Base-by-base conservation (phyloP, 2,113 vertebrate genomes). In the Numenius arquata region DNA sequence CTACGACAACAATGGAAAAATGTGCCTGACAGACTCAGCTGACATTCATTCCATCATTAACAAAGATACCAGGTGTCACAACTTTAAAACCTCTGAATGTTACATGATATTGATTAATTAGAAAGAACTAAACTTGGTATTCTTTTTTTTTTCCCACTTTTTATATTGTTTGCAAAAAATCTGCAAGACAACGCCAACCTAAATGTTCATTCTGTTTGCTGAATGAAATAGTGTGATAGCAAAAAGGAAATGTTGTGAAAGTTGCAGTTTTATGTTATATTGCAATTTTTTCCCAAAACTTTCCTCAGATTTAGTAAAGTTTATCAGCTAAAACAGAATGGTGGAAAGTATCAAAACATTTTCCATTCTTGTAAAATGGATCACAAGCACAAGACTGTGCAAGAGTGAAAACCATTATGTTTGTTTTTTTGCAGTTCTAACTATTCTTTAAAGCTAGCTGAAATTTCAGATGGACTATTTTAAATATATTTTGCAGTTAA, bases 401-500 rank as follows among this genome's bases (percentile, higher is more conserved):
- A 48, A 53, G 8, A 62, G 21, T 78, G 34, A 63, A 86, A 90
- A 56, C 11, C 23, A 6, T 58, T 63, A 27, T 16, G 5, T 19
- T 55, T 26, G 29, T 15, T 11, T 67, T 93, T 71, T 77, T 85
- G 8, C 52, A 50, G 12, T 50, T 78, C 21, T 68, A 90, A 52
- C 14, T 17, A 66, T 58, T 79, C 27, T 41, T 94, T 89, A 84
- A 90, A 90, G 23, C 20, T 83, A 92, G 34, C 10, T 91, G 62
- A 71, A 85, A 90, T 27, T 90, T 87, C 29, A 95, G 75, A 81
- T 52, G 10, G 40, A 72, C 40, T 78, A 59, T 36, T 92, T 71
- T 58, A 94, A 94, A 91, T 87, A 27, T 41, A 89, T 50, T 81
- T 87, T 85, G 62, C 11, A 75, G 61, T 68, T 93, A 95, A 89